phyloP scores from a whole-genome alignment of 2,113 vertebrate genomes.

The Condylura cristata region DNA sequence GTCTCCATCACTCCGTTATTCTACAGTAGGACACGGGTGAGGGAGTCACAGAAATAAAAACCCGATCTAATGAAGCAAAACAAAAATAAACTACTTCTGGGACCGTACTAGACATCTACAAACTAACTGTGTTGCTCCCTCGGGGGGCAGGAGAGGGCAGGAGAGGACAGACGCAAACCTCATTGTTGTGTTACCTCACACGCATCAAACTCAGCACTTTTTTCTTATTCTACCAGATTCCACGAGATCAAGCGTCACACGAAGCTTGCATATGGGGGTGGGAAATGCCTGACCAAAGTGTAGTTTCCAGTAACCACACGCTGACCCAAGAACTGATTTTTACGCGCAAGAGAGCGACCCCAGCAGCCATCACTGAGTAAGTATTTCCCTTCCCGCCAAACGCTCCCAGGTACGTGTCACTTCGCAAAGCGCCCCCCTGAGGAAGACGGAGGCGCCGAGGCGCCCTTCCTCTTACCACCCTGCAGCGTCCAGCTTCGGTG shows the following conservation, averaged over 20 bases:
- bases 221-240: neutral
- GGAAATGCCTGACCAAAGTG: neutral
- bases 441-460: neutral
- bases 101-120: neutral
- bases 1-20: neutral
- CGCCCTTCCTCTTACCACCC: neutral
- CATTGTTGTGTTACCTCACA: neutral
- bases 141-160: neutral
- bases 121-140: neutral
- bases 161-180: too few species aligned
- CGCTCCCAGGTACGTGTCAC: neutral
- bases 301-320: neutral
- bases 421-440: neutral
- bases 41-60: neutral
- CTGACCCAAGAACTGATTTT: neutral
- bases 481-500: neutral
- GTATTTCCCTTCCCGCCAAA: neutral
- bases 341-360: neutral
- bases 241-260: neutral
- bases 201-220: neutral
- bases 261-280: neutral
- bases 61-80: neutral
- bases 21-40: fast-evolving
- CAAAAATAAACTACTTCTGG: neutral
- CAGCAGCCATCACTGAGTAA: neutral